Evolutionary conservation across 1,140 invertebrate genomes (phyloP), one percentile per base, ranked within the genome.

Genomic region (Yoshiicerus persimilis): DNA sequence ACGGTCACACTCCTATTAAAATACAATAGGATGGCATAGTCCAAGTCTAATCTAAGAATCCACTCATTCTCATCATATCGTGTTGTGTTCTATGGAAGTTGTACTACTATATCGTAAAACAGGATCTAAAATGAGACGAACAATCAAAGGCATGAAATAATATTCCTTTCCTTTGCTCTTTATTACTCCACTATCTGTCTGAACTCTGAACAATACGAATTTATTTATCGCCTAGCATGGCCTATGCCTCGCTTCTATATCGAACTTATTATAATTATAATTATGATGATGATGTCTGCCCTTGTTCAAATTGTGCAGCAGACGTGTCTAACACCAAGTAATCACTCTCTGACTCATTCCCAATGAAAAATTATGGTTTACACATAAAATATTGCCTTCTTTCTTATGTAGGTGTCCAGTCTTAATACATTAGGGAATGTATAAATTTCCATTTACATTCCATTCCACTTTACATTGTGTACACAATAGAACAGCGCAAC

Each of bases 81-180:
- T 56, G 47, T 56, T 56, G 16, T 56, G 16, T 56, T 56, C 47
- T 56, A 16, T 56, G n/a, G 13, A 39, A 11, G 56, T 25, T 23
- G 56, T 64, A 25, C 5, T 30, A n/a, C 23, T 70, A 5, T 27
- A 70, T 30, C 64, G 23, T n/a, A 70, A 70, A 70, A n/a, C 47
- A 56, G 47, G 47, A 70, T 70, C 64, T 30, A 70, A 70, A 11
- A 32, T 77, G 23, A 77, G 32, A 34, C 70, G 20, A 20, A 80
- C 34, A 80, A 80, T 80, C 75, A 80, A 36, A 80, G 34, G 75
- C 30, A 38, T 80, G 32, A 80, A 80, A 80, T 80, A 80, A 80
- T 36, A 80, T 80, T 32, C 75, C 32, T 80, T n/a, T 80, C 30
- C 75, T 56, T 56, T 56, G 16, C 47, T 56, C 47, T 70, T 70